Conservation (phyloP, 1,140 invertebrate species). For the Liolophura sinensis region DNA sequence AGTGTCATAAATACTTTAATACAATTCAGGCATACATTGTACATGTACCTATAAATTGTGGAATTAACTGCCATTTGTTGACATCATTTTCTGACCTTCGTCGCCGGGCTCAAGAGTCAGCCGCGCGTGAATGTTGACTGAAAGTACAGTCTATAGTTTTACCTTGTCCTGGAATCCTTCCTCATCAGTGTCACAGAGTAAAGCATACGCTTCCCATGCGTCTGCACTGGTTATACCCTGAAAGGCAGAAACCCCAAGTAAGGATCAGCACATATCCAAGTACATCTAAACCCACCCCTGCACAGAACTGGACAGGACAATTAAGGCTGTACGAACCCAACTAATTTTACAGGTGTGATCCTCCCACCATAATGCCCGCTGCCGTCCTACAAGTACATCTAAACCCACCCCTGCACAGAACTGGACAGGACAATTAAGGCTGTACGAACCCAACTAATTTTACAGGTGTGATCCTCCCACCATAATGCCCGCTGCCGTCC, state of each 20-base stretch:
- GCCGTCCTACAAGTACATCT: no score
- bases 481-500: no score
- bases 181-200: conserved; percentile 5
- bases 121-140: background rate
- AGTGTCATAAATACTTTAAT: no score
- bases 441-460: background rate
- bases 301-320: background rate
- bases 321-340: background rate
- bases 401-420: background rate
- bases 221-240: conserved; percentile 16
- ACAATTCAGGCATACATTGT: no score
- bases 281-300: background rate
- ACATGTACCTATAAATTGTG: no score
- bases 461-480: no score
- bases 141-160: background rate
- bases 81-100: no score
- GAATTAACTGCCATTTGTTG: no score
- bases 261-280: background rate
- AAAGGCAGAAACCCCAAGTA: background rate
- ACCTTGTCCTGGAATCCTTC: conserved; percentile 16
- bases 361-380: no score
- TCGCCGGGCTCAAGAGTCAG: no score
- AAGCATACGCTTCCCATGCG: conserved; percentile 23
- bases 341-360: no score
- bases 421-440: background rate